Evolutionary conservation across 2,113 vertebrate genomes (phyloP), one percentile per base, ranked within the genome.

Genomic region (Salvator merianae): DNA sequence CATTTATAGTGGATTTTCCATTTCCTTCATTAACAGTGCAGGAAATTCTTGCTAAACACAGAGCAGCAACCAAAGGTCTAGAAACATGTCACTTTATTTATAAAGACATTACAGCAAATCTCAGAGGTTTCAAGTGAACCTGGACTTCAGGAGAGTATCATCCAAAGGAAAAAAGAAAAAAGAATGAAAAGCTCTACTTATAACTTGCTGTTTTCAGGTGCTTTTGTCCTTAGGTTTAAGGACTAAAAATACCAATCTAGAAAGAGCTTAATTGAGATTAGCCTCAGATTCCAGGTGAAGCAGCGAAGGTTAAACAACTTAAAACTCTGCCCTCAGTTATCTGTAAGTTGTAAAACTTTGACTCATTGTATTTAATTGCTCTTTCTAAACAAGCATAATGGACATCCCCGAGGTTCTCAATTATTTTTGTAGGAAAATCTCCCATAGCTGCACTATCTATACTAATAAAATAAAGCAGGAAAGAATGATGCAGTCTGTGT

Each of bases 251-350:
- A 84, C 1, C 28, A 59, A 77, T 70, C 78, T 84, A 81, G 89
- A 73, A 92, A 88, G 40, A 81, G 79, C n/a, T 89, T 86, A 82
- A 62, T 34, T 77, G 62, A 90, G 81, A 82, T 87, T 77, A 68
- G 28, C 79, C 77, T 88, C 76, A 86, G 78, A 68, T 79, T 83
- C 73, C 88, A 84, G 63, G 79, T 43, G 88, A 84, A 32, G 55
- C 34, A 62, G 82, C 36, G 63, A 82, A 89, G 79, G 63, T 84
- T 75, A 90, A 79, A 68, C 72, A 71, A 28, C 68, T 83, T 71
- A 47, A 13, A 14, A 20, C 9, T 40, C n/a, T 87, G 86, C 63
- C 80, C 84, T 32, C 65, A 50, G 36, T 55, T n/a, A 65, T 32
- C 40, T 47, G 55, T 80, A 71, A 81, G 79, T 76, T 81, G 43